Conservation (phyloP, 2,888 invertebrate genomes). For the Sisyra terminalis region DNA sequence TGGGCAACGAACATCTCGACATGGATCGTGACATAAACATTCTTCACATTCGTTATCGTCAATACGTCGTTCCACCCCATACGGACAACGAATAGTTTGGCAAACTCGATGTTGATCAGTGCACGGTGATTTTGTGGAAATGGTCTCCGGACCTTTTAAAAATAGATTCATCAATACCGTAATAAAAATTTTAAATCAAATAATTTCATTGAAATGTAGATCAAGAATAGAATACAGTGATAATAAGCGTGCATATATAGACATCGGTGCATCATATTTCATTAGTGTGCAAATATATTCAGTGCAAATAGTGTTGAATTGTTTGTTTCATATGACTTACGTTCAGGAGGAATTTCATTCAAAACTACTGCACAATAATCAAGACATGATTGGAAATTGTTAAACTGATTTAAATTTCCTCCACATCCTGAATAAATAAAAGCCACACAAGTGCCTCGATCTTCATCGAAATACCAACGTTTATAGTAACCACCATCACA, state of each 20-base stretch:
- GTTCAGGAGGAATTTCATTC: background rate
- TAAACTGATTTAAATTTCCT: constrained; percentile 77
- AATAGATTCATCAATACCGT: background rate
- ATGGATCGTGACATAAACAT: constrained; percentile 64
- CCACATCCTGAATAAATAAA: constrained; percentile 80
- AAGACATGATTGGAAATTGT: constrained; percentile 51
- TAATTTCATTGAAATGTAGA: background rate
- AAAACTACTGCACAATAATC: constrained; percentile 29
- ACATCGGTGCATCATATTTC: background rate
- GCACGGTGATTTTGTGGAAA: constrained; percentile 29
- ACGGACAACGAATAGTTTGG: constrained; percentile 44
- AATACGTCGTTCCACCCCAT: constrained; percentile 47
- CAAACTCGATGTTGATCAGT: constrained; percentile 43
- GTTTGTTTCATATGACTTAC: background rate
- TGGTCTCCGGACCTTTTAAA: background rate
- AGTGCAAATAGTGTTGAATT: background rate
- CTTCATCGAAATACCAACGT: constrained; percentile 59
- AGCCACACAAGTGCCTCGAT: constrained; percentile 49
- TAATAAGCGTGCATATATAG: background rate
- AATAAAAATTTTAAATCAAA: background rate
- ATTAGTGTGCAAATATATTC: background rate
- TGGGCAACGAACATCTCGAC: constrained; percentile 41
- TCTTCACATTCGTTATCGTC: constrained; percentile 46
- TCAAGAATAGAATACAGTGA: background rate
- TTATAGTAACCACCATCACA: constrained; percentile 35